Evolutionary conservation across 2,113 vertebrate species (phyloP), one percentile per base, ranked within the genome.

Genomic region (Mesocricetus auratus): DNA sequence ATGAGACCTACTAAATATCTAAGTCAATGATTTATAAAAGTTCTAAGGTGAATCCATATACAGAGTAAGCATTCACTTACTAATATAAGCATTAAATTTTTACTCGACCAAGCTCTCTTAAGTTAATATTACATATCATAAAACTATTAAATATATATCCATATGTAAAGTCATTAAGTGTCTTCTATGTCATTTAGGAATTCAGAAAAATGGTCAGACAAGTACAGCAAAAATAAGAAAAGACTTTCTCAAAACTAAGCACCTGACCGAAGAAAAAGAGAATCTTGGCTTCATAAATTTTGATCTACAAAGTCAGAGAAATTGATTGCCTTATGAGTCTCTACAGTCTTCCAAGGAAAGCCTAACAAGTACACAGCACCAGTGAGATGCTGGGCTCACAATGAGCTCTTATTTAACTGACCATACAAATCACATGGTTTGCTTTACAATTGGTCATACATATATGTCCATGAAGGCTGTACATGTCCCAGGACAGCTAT

Each of bases 1-100:
- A 88, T 73, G 24, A 74, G 29, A 81, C 13, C n/a, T 92, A 11
- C 60, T 64, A 86, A 58, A 94, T 26, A 3, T 60, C 78, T 81
- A 91, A 79, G 24, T 73, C 66, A 96, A 91, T 60, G 66, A 74
- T 86, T 90, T 73, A 89, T 42, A 92, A 95, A 96, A 93, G 60
- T 39, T 85, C 17, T 74, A 53, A 56, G 3, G 15, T 97, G 39
- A 92, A 88, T 68, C 39, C 56, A 86, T 45, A 68, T 86, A 86
- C 1, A 78, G 31, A 91, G 50, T 90, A 83, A 94, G 92, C n/a
- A 90, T 86, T 77, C 31, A 71, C 17, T 93, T 93, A 19, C 12
- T 88, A 94, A 92, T 10, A 73, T 83, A 93, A 92, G 19, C 19
- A 95, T 68, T 94, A 93, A 39, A 74, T 53, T 73, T 85, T 87